Conservation (phyloP, 2,113 vertebrate genomes). For the Myotis lucifugus region DNA sequence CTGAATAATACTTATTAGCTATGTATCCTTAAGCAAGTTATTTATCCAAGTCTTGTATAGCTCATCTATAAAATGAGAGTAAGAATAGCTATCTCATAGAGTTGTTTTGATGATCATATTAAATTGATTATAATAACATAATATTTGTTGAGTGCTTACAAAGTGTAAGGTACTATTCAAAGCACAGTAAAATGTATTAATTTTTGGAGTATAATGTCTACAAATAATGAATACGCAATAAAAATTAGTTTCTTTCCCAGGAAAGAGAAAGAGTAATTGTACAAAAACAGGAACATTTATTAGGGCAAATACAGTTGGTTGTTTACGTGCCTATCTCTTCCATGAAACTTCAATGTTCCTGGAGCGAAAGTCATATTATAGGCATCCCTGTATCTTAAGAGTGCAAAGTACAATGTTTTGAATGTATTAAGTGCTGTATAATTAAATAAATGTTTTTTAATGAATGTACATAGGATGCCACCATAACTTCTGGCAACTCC, state of each 20-base stretch:
- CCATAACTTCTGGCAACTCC: background rate
- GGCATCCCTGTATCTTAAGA: background rate
- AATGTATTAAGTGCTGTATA: background rate
- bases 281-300: slow-evolving; percentile 12
- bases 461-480: background rate
- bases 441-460: slow-evolving; percentile 17
- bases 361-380: background rate
- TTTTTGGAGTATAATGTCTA: background rate
- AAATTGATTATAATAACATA: background rate
- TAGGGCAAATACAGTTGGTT: background rate
- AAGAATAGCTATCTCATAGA: background rate
- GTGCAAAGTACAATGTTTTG: background rate
- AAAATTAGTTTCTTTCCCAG: background rate
- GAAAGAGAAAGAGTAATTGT: background rate
- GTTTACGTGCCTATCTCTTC: background rate
- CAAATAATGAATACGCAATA: background rate
- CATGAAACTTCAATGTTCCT: background rate
- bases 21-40: background rate
- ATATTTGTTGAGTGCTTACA: background rate
- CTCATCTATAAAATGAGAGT: slow-evolving; percentile 7
- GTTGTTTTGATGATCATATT: background rate
- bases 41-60: background rate
- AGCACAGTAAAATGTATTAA: background rate
- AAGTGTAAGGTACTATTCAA: background rate
- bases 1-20: slow-evolving; percentile 15